phyloP scores from a whole-genome alignment of 1,140 invertebrate species.

The Temnothorax longispinosus region DNA sequence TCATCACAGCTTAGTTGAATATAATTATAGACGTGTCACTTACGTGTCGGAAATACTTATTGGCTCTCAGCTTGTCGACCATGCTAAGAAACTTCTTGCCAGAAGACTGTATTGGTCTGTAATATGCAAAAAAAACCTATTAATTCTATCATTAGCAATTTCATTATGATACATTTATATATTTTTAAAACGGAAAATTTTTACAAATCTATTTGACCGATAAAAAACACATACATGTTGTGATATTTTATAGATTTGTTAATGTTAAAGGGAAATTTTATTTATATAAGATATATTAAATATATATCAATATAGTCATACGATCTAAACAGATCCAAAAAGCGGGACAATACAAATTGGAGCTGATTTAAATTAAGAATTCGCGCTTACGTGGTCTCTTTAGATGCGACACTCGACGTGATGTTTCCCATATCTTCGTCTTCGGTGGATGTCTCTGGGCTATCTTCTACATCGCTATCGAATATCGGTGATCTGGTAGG shows the following conservation, averaged over 20 bases:
- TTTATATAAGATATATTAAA: neutral
- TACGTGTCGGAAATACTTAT: slow-evolving; percentile 95
- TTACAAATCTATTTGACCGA: neutral
- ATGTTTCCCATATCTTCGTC: slow-evolving; percentile 88
- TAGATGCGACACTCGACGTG: slow-evolving; percentile 70
- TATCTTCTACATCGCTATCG: slow-evolving; percentile 96
- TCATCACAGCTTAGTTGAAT: neutral
- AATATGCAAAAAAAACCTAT: slow-evolving; percentile 53
- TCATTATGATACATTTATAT: slow-evolving; percentile 21
- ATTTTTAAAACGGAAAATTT: neutral
- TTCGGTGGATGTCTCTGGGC: slow-evolving; percentile 95
- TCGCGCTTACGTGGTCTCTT: slow-evolving; percentile 81
- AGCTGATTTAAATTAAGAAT: neutral
- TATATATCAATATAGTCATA: neutral
- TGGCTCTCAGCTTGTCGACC: slow-evolving; percentile 96
- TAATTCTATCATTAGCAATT: neutral
- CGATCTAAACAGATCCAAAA: neutral
- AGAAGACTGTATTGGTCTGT: slow-evolving; percentile 84
- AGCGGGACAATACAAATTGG: neutral
- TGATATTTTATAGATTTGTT: neutral
- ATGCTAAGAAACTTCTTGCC: slow-evolving; percentile 93
- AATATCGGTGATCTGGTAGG: slow-evolving; percentile 87
- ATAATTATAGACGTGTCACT: slow-evolving; percentile 59
- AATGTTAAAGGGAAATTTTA: neutral
- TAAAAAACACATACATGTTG: neutral